Base-by-base conservation (phyloP, 1,140 invertebrate genomes). In the Diachasma alloeum region DNA sequence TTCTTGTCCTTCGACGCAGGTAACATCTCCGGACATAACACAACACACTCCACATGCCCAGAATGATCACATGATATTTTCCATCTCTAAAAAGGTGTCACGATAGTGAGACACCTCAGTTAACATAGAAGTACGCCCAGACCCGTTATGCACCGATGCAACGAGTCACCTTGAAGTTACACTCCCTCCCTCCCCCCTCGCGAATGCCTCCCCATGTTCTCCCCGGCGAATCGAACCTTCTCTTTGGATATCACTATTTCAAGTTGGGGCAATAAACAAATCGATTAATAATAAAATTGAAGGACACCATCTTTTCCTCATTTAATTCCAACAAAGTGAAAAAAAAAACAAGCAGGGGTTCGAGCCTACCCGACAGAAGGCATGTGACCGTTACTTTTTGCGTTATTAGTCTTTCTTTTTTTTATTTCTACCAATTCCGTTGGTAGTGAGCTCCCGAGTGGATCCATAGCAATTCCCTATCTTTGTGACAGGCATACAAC, bases 141-240 rank as follows among this genome's bases (percentile, higher is more conserved):
- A 44, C 66, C 31, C 76, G 82, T 81, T 76, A 82, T 81, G 80
- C 81, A 79, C 74, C 80, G 79, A 71, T 81, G 81, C 77, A 68
- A 81, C 78, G 80, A 77, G 42, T 67, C 72, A 42, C 69, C 72
- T 56, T 73, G 72, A 66, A 72, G 24, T 75, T 53, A 39, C 78
- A 56, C 59, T 67, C 59, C 59, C 53, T 77, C 59, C 71, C 69
- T 6, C 31, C n/a, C n/a, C n/a, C n/a, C n/a, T n/a, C n/a, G n/a
- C n/a, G n/a, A 31, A 3, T 31, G 24, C 59, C 19, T 26, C 44
- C 26, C 26, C 10, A n/a, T n/a, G 24, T 17, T 39, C 59, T 74
- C 59, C 22, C 36, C 24, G 53, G 53, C 68, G 44, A 76, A 76
- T 73, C 26, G 24, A 73, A 73, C 71, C 73, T 74, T 74, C 73